Evolutionary conservation across 2,888 invertebrate genomes (phyloP), one percentile per base, ranked within the genome.

Genomic region (Masnerella sp.): DNA sequence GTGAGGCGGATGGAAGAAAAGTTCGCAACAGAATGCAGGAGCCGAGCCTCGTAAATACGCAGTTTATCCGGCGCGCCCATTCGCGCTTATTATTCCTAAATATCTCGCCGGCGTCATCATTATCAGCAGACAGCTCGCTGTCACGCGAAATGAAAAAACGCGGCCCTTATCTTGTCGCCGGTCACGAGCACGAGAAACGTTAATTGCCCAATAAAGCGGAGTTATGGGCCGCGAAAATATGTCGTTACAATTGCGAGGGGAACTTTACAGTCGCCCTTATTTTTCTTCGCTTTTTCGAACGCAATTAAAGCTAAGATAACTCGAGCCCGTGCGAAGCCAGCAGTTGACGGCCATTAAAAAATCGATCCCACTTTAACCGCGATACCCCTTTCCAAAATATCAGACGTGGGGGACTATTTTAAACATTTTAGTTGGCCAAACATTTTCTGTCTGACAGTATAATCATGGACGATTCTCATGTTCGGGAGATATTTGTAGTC

Each of bases 61-160:
- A 83, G 83, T 87, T 87, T 84, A 87, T 86, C 85, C 85, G 84
- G 83, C 85, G 83, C 85, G 82, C 83, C 85, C 86, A 84, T 85
- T 81, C 81, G 80, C 83, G 82, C 84, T 87, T 85, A 87, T 87
- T 87, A 87, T 86, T 85, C 83, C 83, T 81, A 85, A 86, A 86
- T 86, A 86, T 87, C 83, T 87, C 84, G 83, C 65, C 56, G 62
- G 51, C 75, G 67, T 76, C 76, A 73, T 75, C 77, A 78, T 77
- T 74, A 74, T 74, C 74, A 74, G 65, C 61, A 65, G 74, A 70
- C 77, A 56, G 78, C 79, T 71, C 74, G 79, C 77, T 81, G 78
- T 81, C 78, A 79, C 76, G 70, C 67, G 74, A 76, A 79, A 80
- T 80, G 77, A 79, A 79, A 79, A 82, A 82, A 52, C 7, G 17